phyloP scores from a whole-genome alignment of 2,888 invertebrate genomes.

The Euzetes globulus region DNA sequence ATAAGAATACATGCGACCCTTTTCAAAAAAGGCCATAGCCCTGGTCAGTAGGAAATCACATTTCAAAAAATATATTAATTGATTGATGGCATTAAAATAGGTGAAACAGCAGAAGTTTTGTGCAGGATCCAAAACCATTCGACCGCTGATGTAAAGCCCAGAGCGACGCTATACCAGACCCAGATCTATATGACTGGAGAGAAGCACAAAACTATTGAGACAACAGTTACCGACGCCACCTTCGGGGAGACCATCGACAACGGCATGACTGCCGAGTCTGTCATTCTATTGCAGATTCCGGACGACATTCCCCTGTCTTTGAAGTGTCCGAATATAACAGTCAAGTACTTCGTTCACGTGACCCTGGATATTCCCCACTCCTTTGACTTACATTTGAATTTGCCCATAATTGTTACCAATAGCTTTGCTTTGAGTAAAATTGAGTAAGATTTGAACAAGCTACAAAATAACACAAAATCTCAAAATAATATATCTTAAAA shows the following conservation, averaged over 20 bases:
- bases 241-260: background rate
- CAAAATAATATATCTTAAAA: no score
- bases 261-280: background rate
- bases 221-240: background rate
- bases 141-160: conserved; percentile 14
- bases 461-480: no score
- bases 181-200: conserved; percentile 31
- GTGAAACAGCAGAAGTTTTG: conserved; percentile 22
- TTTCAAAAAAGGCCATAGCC: conserved; percentile 21
- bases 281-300: background rate
- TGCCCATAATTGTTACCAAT: conserved; percentile 28
- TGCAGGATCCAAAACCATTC: conserved; percentile 12
- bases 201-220: conserved; percentile 11
- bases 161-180: conserved; percentile 33
- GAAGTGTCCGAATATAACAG: conserved; percentile 20
- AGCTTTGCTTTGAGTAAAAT: background rate
- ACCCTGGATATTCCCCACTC: conserved; percentile 29
- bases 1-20: conserved; percentile 1
- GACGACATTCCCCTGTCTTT: background rate
- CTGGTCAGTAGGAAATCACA: background rate
- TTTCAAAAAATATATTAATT: background rate
- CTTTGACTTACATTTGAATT: conserved; percentile 25
- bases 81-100: background rate
- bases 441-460: no score
- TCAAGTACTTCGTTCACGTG: conserved; percentile 27